Evolutionary conservation across 1,140 invertebrate genomes (phyloP), one percentile per base, ranked within the genome.

Genomic region (Zaprionus nigranus): DNA sequence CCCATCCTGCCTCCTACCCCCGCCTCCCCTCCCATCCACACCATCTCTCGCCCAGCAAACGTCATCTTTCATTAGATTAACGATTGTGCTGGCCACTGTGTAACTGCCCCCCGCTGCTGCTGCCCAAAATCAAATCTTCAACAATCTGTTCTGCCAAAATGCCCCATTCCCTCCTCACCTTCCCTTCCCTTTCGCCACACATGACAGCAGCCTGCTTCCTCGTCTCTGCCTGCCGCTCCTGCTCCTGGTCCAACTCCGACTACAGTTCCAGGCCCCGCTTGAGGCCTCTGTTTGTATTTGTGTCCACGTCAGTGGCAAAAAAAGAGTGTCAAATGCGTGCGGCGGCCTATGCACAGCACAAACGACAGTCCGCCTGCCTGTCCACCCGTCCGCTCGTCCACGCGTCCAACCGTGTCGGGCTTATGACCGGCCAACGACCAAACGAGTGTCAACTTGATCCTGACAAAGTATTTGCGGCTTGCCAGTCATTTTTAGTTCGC

Each of bases 21-120:
- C 22, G 6, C 15, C 12, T 13, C 9, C 22, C 5, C 24, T 24
- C 60, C 58, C 53, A 56, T 22, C 79, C n/a, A 6, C 2, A 3
- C 7, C 40, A n/a, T 17, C 40, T 2, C 5, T 43, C 75, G 73
- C 64, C 72, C 68, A 80, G 49, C 53, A 66, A 75, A 88, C 75
- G 85, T 90, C 84, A 88, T 88, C 81, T 88, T 88, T 88, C 84
- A 88, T 88, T 88, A 88, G 84, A 88, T 88, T 88, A 88, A 88
- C 84, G 84, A 88, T 88, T 88, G 81, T 73, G 62, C 56, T 56
- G 68, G 46, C 66, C 64, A 26, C 46, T 36, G 40, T n/a, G 17
- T n/a, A 54, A 36, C n/a, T 46, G 34, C 34, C 7, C 7, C 17
- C 40, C 30, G 2, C 36, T 30, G 24, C 26, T 17, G 56, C 81